Evolutionary conservation across 2,797 vertebrate genomes (phyloP), one percentile per base, ranked within the genome.

Genomic region (Halcyon chelicuti): DNA sequence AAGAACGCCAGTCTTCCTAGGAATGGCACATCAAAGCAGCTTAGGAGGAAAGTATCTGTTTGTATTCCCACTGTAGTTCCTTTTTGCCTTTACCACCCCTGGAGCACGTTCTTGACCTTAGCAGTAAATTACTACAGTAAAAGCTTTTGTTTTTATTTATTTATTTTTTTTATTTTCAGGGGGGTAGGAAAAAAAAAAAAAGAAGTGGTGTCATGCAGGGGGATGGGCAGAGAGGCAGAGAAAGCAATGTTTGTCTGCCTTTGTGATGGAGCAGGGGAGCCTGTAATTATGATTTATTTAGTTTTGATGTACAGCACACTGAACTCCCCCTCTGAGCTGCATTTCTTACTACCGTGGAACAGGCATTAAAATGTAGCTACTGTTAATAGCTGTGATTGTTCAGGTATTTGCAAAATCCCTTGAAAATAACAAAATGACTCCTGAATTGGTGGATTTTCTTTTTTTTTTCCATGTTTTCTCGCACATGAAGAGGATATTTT

Each of bases 81-180:
- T 96, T 57, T 95, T 91, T 87, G 72, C 84, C 54, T 42, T 75
- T 88, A 12, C 90, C 80, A 91, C 83, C 90, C 88, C 67, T 72
- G 63, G 74, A 90, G 90, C 7, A 5, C 12, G 55, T 96, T 94
- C 94, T 96, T 96, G 92, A 96, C 86, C 94, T 85, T 68, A 80
- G 54, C 61, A 87, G 86, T 78, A 91, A 93, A 94, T 95, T 94
- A 71, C 84, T 96, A 93, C 71, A 93, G 84, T 94, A 94, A 90
- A 72, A 0, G 12, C 37, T 93, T 87, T 88, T 94, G 35, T 0
- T 44, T 93, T 71, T 74, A 5, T 33, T 16, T 52, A 26, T 52
- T 29, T 29, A 4, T 63, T 60, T 51, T 60, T 51, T 21, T 87
- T 73, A 26, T 66, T 93, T 94, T 80, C 15, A 77, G 72, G 28